phyloP scores from a whole-genome alignment of 2,113 vertebrate genomes.

The Macheiramphus alcinus region DNA sequence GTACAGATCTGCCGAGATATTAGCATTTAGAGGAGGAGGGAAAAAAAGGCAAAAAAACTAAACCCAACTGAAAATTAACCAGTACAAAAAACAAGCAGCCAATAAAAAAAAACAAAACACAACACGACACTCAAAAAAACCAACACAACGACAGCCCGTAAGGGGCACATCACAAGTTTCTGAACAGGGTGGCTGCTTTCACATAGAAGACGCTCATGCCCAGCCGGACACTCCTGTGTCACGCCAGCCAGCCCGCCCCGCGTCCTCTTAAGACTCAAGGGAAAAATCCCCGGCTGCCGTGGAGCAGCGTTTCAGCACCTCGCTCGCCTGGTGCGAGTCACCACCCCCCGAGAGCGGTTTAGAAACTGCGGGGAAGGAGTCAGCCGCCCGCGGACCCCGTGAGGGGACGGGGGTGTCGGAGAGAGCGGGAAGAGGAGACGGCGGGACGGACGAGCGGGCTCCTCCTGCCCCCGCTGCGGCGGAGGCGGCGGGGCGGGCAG shows the following conservation, averaged over 20 bases:
- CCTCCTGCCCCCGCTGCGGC: background rate
- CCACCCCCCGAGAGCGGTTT: background rate
- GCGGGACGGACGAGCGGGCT: background rate
- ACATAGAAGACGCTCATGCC: background rate
- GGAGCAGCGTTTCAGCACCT: slow-evolving; percentile 11
- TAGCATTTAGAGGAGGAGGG: too few species aligned
- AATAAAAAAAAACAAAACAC: background rate
- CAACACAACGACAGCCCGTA: background rate
- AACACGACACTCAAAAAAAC: background rate
- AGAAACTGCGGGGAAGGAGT: background rate
- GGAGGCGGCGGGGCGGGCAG: background rate
- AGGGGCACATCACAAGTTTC: background rate
- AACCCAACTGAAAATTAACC: background rate
- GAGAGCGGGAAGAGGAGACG: background rate
- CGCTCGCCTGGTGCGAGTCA: background rate
- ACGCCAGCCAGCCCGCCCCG: background rate
- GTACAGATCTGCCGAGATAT: background rate
- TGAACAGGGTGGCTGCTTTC: background rate
- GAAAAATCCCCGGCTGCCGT: background rate
- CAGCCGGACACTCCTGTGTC: background rate
- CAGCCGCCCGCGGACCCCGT: background rate
- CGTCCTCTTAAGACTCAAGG: background rate
- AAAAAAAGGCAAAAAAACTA: background rate
- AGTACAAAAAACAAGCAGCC: background rate
- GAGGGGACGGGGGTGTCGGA: background rate